Conservation (phyloP, 1,140 invertebrate species). For the Zaprionus camerounensis region DNA sequence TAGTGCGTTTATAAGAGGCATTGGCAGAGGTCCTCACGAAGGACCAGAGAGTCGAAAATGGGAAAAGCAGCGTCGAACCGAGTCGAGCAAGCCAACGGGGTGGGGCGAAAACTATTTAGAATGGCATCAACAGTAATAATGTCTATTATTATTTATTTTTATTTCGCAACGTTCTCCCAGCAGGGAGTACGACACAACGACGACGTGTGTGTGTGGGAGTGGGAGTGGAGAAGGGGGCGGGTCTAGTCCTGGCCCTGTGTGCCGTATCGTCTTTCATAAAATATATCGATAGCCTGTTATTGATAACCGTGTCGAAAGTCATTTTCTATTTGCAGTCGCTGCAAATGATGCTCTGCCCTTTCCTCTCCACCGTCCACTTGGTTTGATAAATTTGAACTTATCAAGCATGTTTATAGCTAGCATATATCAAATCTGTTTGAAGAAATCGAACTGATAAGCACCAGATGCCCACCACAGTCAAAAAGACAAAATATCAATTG, state of each 20-base stretch:
- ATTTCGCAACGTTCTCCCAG: conserved; percentile 45
- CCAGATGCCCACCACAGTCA: conserved; percentile 11
- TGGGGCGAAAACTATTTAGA: conserved; percentile 67
- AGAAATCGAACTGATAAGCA: background rate
- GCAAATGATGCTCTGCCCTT: conserved; percentile 22
- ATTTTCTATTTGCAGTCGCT: conserved; percentile 62
- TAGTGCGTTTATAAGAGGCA: conserved; percentile 79
- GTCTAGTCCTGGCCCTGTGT: conserved; percentile 8
- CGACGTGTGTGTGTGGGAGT: background rate
- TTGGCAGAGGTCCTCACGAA: conserved; percentile 43
- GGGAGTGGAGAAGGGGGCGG: conserved; percentile 3
- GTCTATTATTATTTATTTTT: conserved; percentile 80
- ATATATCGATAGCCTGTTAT: conserved; percentile 80
- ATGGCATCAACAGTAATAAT: conserved; percentile 78
- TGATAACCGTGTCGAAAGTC: conserved; percentile 80
- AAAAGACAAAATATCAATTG: background rate
- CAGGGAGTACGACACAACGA: conserved; percentile 11
- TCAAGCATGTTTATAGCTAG: conserved; percentile 46
- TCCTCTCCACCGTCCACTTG: background rate
- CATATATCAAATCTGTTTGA: conserved; percentile 39
- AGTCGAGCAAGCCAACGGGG: background rate
- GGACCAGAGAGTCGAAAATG: conserved; percentile 6
- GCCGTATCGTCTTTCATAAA: conserved; percentile 80
- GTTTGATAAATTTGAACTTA: conserved; percentile 69
- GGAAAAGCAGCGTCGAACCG: background rate